phyloP scores from a whole-genome alignment of 2,797 vertebrate species.

The Brotula barbata region DNA sequence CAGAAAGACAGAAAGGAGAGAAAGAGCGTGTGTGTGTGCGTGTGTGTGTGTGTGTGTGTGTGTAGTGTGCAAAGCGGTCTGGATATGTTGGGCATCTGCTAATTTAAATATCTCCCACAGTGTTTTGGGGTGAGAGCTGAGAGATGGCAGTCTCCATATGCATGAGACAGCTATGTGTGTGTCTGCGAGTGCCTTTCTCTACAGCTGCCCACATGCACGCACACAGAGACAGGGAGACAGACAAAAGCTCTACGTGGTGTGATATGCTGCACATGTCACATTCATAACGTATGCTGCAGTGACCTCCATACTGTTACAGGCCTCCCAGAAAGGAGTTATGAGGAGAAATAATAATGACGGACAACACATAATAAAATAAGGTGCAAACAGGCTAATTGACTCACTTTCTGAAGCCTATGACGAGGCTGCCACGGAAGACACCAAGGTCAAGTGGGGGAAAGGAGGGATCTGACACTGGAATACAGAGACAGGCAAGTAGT shows the following conservation, averaged over 20 bases:
- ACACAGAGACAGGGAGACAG: slow-evolving; percentile 9
- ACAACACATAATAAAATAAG: slow-evolving; percentile 26
- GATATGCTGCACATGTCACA: slow-evolving; percentile 72
- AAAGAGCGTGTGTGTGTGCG: slow-evolving; percentile 2
- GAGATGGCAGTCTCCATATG: slow-evolving; percentile 74
- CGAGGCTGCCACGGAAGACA: slow-evolving; percentile 76
- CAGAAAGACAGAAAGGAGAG: slow-evolving; percentile 2
- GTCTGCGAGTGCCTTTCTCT: slow-evolving; percentile 49
- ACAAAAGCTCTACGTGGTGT: slow-evolving; percentile 60
- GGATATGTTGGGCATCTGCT: slow-evolving; percentile 64
- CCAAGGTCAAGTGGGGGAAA: slow-evolving; percentile 66
- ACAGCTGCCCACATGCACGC: slow-evolving; percentile 56
- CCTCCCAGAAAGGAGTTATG: slow-evolving; percentile 46
- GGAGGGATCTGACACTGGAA: slow-evolving; percentile 83
- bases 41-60: no score
- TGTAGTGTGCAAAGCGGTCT: slow-evolving; percentile 31
- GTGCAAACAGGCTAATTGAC: slow-evolving; percentile 46
- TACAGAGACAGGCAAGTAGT: slow-evolving; percentile 11
- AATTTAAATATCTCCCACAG: slow-evolving; percentile 76
- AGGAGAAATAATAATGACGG: slow-evolving; percentile 52
- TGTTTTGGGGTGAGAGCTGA: slow-evolving; percentile 69
- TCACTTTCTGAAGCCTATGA: slow-evolving; percentile 86
- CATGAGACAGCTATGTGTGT: slow-evolving; percentile 64
- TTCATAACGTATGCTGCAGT: slow-evolving; percentile 63
- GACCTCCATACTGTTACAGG: slow-evolving; percentile 61